Percentiles rank a stretch among this genome's conserved stretches.
These are phyloP conservation scores for Nansenia antarctica DNA, from an alignment of 2,113 vertebrate genomes.

Conservation along the genomic window DNA sequence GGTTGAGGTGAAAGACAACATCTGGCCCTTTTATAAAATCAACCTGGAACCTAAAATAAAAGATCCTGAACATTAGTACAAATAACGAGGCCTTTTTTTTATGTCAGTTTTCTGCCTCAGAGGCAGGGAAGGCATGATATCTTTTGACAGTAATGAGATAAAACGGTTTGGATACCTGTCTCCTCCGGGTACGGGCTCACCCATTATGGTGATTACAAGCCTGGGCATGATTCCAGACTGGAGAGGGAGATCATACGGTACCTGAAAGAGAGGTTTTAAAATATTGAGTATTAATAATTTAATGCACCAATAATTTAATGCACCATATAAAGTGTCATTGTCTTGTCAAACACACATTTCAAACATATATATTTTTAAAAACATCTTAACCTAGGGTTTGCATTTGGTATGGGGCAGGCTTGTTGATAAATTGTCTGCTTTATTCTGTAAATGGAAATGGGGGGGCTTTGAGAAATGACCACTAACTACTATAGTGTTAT, in stretches of 20 bases:
- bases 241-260: slow-evolving; percentile 73
- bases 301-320: neutral
- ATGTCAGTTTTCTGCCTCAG: too few species aligned
- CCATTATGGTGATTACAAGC: slow-evolving; percentile 76
- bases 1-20: slow-evolving; percentile 78
- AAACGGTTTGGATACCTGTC: slow-evolving; percentile 57
- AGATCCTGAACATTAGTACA: neutral
- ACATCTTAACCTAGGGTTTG: too few species aligned
- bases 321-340: neutral
- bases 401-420: too few species aligned
- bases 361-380: too few species aligned
- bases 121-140: too few species aligned
- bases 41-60: slow-evolving; percentile 68
- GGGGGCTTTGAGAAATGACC: too few species aligned
- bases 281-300: too few species aligned
- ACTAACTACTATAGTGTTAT: too few species aligned
- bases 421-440: too few species aligned
- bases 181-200: slow-evolving; percentile 66
- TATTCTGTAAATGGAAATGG: too few species aligned
- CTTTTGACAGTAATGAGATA: neutral
- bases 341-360: slow-evolving; percentile 18
- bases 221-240: slow-evolving; percentile 74
- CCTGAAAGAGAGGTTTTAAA: slow-evolving; percentile 62
- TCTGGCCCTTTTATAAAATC: slow-evolving; percentile 75
- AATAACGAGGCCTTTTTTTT: too few species aligned